phyloP scores from a whole-genome alignment of 1,140 invertebrate genomes.

The Microplitis mediator region DNA sequence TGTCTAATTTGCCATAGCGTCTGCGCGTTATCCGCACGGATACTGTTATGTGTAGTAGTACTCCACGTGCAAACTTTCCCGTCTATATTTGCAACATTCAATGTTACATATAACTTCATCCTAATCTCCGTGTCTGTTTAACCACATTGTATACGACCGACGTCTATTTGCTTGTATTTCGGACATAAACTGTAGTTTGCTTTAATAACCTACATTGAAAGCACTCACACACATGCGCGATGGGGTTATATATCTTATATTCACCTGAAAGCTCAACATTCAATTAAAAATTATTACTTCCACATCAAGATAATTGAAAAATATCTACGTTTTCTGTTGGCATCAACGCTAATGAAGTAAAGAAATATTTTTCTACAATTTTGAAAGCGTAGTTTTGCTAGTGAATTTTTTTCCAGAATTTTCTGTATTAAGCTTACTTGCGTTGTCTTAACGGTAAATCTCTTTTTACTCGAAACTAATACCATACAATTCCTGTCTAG shows the following conservation, averaged over 20 bases:
- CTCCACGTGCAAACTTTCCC: constrained; percentile 11
- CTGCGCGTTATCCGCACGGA: constrained; percentile 6
- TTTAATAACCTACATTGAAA: constrained; percentile 44
- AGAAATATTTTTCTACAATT: too few relatives aligned
- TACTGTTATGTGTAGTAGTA: not conserved
- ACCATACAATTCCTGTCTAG: too few relatives aligned
- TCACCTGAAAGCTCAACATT: not conserved
- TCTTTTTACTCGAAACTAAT: too few relatives aligned
- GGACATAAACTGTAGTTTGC: constrained; percentile 41
- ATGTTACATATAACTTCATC: not conserved
- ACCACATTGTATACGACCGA: constrained; percentile 31
- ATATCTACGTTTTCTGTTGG: not conserved
- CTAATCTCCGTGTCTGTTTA: constrained; percentile 22
- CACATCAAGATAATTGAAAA: not conserved
- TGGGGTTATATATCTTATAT: not conserved
- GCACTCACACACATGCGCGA: not conserved
- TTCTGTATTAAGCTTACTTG: too few relatives aligned
- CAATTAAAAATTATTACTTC: not conserved
- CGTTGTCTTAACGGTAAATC: too few relatives aligned
- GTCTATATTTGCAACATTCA: not conserved
- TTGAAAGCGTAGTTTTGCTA: too few relatives aligned
- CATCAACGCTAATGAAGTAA: not conserved
- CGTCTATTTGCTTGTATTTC: constrained; percentile 14
- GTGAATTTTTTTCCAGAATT: too few relatives aligned
- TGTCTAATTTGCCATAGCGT: constrained; percentile 15